These are phyloP conservation scores for Aythya baeri DNA, from an alignment of 2,113 vertebrate genomes.

Conservation along the genomic window DNA sequence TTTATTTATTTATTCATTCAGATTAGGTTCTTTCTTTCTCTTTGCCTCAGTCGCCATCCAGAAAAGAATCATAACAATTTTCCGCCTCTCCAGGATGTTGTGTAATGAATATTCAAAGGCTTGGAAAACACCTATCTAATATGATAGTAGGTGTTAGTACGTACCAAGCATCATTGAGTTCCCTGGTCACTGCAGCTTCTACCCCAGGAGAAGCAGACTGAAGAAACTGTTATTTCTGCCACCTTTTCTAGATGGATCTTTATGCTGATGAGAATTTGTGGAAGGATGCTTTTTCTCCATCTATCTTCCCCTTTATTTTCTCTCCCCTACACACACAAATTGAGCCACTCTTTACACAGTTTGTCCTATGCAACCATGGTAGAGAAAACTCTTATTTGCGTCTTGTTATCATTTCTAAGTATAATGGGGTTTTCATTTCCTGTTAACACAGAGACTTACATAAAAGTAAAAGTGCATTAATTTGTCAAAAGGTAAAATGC, in stretches of 20 bases:
- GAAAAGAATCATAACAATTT: constrained; percentile 2
- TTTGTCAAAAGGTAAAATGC: background rate
- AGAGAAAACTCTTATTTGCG: background rate
- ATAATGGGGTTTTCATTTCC: background rate
- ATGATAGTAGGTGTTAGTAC: background rate
- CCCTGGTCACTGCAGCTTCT: background rate
- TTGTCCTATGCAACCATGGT: background rate
- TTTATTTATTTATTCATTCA: constrained; percentile 53
- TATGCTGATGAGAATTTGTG: background rate
- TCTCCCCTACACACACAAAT: background rate
- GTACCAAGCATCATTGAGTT: background rate
- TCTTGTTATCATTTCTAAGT: background rate
- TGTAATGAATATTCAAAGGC: constrained; percentile 12
- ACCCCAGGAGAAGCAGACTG: background rate
- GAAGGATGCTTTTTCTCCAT: background rate
- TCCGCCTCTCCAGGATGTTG: background rate
- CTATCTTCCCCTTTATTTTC: background rate
- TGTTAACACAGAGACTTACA: background rate
- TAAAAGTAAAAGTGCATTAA: background rate
- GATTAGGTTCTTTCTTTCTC: constrained; percentile 20
- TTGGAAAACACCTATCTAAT: background rate
- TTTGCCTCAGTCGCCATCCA: background rate
- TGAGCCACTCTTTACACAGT: background rate
- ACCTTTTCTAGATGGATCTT: background rate
- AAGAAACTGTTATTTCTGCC: background rate